Percentiles rank a stretch among this genome's conserved stretches.
phyloP scores from a whole-genome alignment of 2,888 invertebrate genomes.

The Eremobia ochroleuca region DNA sequence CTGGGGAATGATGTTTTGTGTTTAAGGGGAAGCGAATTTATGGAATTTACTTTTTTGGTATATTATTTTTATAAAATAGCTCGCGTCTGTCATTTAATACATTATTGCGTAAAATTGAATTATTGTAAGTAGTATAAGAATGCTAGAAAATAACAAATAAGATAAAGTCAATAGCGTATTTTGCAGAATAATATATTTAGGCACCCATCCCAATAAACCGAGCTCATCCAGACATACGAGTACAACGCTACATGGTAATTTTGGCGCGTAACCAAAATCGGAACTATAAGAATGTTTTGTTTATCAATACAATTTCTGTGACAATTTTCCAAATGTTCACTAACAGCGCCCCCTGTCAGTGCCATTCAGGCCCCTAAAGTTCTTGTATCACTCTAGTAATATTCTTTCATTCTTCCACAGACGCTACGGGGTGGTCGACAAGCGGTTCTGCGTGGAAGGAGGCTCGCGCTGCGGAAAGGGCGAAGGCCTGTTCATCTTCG shows the following conservation, averaged over 20 bases:
- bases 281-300: too few species aligned
- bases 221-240: not conserved
- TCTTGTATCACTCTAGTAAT: not conserved
- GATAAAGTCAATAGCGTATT: not conserved
- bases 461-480: constrained; percentile 96
- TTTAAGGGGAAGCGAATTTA: not conserved
- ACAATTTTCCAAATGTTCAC: too few species aligned
- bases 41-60: not conserved
- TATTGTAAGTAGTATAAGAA: not conserved
- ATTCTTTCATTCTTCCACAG: constrained; percentile 81
- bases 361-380: not conserved
- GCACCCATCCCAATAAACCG: not conserved
- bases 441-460: constrained; percentile 97
- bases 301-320: not conserved
- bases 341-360: not conserved
- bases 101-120: not conserved
- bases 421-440: constrained; percentile 96
- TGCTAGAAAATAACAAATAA: not conserved
- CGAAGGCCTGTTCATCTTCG: constrained; percentile 95
- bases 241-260: not conserved
- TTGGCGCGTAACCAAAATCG: not conserved
- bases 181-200: not conserved
- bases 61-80: not conserved
- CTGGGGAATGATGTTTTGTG: not conserved
- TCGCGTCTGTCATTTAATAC: not conserved